These are phyloP conservation scores for Habroteleia sp. DNA, from an alignment of 2,888 invertebrate genomes.

Conservation along the genomic window DNA sequence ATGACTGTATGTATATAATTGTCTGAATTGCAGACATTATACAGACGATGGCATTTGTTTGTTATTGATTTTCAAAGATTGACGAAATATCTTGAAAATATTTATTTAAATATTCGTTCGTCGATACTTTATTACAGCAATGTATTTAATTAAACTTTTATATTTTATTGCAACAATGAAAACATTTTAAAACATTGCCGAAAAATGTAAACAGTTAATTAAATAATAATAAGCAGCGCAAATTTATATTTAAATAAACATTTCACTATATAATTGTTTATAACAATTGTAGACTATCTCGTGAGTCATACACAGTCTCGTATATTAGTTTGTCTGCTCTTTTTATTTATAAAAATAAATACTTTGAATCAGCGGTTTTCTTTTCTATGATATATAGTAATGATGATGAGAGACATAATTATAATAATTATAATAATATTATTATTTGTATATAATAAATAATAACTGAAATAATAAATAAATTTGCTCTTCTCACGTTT, in stretches of 20 bases:
- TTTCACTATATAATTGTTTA: constrained; percentile 64
- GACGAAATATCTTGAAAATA: constrained; percentile 33
- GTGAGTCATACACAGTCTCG: constrained; percentile 17
- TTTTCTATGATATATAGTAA: constrained; percentile 73
- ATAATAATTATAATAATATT: constrained; percentile 67
- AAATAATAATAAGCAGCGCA: constrained; percentile 16
- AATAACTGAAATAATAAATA: constrained; percentile 81
- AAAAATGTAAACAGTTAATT: too few relatives aligned
- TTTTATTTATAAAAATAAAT: constrained; percentile 81
- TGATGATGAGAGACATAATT: constrained; percentile 49
- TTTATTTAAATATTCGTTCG: constrained; percentile 42
- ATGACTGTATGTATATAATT: constrained; percentile 67
- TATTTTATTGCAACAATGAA: too few relatives aligned
- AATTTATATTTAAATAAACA: constrained; percentile 34
- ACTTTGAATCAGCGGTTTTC: constrained; percentile 75
- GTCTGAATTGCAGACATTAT: constrained; percentile 68
- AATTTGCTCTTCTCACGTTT: constrained; percentile 77
- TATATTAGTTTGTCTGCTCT: constrained; percentile 32
- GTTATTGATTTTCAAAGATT: constrained; percentile 17
- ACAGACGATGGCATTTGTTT: constrained; percentile 70
- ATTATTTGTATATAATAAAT: constrained; percentile 75
- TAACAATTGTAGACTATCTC: constrained; percentile 27
- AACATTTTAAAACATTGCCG: too few relatives aligned
- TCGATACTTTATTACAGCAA: constrained; percentile 6
- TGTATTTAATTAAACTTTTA: too few relatives aligned